A percentile compares a stretch with the other conserved stretches of the same genome.
phyloP scores from a whole-genome alignment of 1,140 invertebrate genomes.

The Heliconius hermathena region DNA sequence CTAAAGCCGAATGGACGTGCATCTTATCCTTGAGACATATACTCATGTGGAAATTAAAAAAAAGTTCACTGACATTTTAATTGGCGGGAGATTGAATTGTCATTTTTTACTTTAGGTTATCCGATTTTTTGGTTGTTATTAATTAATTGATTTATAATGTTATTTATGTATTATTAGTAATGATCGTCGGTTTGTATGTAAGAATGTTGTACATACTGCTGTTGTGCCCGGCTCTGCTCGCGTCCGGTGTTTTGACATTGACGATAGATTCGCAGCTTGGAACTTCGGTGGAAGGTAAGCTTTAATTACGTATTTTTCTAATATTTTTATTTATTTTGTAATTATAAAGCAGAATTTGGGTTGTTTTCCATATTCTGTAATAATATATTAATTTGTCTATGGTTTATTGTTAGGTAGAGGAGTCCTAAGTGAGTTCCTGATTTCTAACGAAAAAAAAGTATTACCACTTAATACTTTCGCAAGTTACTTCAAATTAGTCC shows the following conservation, averaged over 20 bases:
- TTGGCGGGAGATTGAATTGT: constrained; percentile 45
- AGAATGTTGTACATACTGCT: constrained; percentile 67
- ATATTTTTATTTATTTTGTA: too few relatives aligned
- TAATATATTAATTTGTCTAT: too few relatives aligned
- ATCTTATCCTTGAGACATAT: constrained; percentile 49
- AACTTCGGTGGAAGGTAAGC: constrained; percentile 73
- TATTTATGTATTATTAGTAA: constrained; percentile 17
- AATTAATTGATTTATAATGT: constrained; percentile 18
- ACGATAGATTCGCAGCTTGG: constrained; percentile 73
- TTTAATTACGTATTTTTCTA: constrained; percentile 14
- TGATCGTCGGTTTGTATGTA: constrained; percentile 42
- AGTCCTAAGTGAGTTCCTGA: too few relatives aligned
- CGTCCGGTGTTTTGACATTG: constrained; percentile 64
- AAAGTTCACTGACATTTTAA: constrained; percentile 44
- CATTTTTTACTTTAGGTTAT: constrained; percentile 6
- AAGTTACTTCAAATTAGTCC: too few relatives aligned
- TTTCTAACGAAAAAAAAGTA: too few relatives aligned
- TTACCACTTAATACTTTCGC: too few relatives aligned
- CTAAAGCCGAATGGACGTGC: constrained; percentile 65
- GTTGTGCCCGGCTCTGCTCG: constrained; percentile 68
- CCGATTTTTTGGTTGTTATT: constrained; percentile 27
- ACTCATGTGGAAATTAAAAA: constrained; percentile 30
- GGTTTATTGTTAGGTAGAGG: too few relatives aligned
- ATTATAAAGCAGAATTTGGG: too few relatives aligned
- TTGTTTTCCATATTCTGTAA: too few relatives aligned